Conservation (phyloP, 2,113 vertebrate species). For the Vulpes vulpes region DNA sequence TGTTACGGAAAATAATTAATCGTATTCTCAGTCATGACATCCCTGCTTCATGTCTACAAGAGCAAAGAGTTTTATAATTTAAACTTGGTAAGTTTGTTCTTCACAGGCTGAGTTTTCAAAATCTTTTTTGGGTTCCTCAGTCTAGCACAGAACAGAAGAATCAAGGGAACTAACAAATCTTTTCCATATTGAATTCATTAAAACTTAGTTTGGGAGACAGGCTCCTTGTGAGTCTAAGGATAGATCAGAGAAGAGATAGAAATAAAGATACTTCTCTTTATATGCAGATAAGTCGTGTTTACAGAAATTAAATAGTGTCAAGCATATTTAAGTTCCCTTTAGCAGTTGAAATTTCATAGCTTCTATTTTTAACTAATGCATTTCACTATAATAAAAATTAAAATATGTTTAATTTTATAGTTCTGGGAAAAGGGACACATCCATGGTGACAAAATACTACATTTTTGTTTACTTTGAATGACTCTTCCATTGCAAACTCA, state of each 20-base stretch:
- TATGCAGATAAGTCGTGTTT: neutral
- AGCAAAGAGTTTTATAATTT: neutral
- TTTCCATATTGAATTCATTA: conserved; percentile 28
- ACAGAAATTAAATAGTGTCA: neutral
- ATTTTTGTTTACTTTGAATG: neutral
- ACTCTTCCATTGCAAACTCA: neutral
- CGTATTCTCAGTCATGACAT: conserved; percentile 29
- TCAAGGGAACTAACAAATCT: neutral
- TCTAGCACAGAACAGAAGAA: neutral
- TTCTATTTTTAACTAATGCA: neutral
- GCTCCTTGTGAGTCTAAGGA: neutral
- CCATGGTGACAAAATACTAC: neutral
- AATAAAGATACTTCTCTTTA: neutral
- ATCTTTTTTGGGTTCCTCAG: neutral
- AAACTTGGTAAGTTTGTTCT: neutral
- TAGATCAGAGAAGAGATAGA: neutral
- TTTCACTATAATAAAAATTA: neutral
- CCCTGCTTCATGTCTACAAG: neutral
- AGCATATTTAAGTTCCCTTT: conserved; percentile 6
- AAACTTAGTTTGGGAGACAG: neutral
- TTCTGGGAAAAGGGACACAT: neutral
- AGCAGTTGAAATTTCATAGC: neutral
- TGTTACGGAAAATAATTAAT: conserved; percentile 42
- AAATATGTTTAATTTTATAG: neutral
- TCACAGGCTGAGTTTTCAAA: neutral